Evolutionary conservation across 2,888 invertebrate genomes (phyloP).

Genomic region (Blera fallax): DNA sequence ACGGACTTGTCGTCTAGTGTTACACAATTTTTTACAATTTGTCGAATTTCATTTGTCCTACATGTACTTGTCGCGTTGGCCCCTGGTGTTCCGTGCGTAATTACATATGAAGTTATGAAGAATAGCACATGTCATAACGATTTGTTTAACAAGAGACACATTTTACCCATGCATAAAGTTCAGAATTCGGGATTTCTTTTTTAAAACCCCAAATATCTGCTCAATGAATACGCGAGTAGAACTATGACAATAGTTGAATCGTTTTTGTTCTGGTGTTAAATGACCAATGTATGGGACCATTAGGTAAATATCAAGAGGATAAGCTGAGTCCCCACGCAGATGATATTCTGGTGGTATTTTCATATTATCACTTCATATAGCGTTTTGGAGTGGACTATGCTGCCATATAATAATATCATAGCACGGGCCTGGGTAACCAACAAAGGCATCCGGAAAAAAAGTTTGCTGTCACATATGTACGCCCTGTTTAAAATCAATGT

Average conservation of each 20-base stretch:
- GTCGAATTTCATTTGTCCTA: too few relatives aligned
- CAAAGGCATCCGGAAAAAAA: neutral
- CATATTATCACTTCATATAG: neutral
- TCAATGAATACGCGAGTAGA: neutral
- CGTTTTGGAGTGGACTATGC: conserved; percentile 1
- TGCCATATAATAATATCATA: neutral
- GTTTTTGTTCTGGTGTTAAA: neutral
- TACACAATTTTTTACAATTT: too few relatives aligned
- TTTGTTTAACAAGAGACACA: neutral
- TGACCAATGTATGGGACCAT: neutral
- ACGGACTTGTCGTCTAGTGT: too few relatives aligned
- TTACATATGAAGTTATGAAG: conserved; percentile 14
- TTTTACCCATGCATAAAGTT: too few relatives aligned
- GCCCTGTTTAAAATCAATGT: neutral
- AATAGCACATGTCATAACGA: neutral
- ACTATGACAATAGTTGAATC: neutral
- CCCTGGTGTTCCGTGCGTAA: neutral
- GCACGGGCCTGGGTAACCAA: neutral
- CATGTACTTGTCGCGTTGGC: too few relatives aligned
- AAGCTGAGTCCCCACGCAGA: conserved; percentile 8
- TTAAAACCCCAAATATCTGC: neutral
- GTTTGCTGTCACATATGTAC: neutral
- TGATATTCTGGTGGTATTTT: neutral
- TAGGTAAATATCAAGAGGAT: neutral
- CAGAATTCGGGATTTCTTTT: neutral